Conservation (phyloP, 1,140 invertebrate species). For the Saccostrea glomerata region DNA sequence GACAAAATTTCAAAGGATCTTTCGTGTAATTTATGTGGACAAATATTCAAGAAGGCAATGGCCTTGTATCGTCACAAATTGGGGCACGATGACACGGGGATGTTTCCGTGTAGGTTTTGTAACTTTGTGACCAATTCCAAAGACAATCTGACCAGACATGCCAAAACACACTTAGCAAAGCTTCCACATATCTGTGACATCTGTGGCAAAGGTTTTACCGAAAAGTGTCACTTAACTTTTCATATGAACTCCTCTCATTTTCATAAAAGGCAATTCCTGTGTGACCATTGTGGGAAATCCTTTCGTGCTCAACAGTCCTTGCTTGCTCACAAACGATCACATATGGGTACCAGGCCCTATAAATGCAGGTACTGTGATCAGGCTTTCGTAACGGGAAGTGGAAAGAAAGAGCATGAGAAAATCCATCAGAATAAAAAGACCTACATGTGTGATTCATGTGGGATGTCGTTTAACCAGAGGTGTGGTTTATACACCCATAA, state of each 20-base stretch:
- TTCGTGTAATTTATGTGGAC: constrained; percentile 11
- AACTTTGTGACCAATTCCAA: not conserved
- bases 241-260: constrained; percentile 3
- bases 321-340: not conserved
- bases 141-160: constrained; percentile 7
- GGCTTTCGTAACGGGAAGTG: not conserved
- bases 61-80: constrained; percentile 8
- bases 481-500: constrained; percentile 37
- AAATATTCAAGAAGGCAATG: constrained; percentile 26
- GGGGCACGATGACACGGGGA: not conserved
- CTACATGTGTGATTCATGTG: constrained; percentile 41
- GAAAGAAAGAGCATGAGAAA: constrained; percentile 12
- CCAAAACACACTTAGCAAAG: not conserved
- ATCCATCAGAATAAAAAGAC: constrained; percentile 13
- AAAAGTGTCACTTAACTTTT: not conserved
- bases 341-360: not conserved
- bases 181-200: constrained; percentile 24
- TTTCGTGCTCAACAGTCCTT: not conserved
- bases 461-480: constrained; percentile 13
- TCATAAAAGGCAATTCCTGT: not conserved
- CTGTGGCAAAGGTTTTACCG: constrained; percentile 20
- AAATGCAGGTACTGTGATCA: constrained; percentile 23
- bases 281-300: constrained; percentile 36
- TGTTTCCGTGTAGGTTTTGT: constrained; percentile 33
- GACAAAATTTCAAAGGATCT: not conserved